Evolutionary conservation across 2,113 vertebrate genomes (phyloP), one percentile per base, ranked within the genome.

Genomic region (Prionailurus viverrinus): DNA sequence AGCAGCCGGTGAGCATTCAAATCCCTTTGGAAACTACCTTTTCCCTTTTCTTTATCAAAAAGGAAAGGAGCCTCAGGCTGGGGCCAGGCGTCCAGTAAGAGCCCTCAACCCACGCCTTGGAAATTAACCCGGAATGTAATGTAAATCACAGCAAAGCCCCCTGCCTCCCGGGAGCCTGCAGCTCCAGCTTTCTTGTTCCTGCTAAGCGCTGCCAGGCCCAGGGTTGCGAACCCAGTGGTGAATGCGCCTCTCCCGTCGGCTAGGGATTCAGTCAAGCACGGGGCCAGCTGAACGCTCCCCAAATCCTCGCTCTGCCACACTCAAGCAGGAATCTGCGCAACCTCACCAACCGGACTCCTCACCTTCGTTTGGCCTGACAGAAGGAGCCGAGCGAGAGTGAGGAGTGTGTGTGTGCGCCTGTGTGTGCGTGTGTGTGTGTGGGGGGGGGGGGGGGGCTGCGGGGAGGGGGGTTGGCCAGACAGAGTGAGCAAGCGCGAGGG

Each of bases 21-120:
- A 66, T 96, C 89, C 91, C 48, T 68, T 95, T 0, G 21, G 71
- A 92, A 88, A 58, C 0, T 31, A 97, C 87, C 94, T 97, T 97
- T 95, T 11, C 19, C 78, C 76, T 73, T 74, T 45, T 45, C 73
- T 74, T 74, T 66, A 95, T 94, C 45, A 45, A 16, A n/a, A 87
- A 51, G 33, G 36, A 69, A 91, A 93, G 8, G 65, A 48, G 10
- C 45, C 7, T 1, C 58, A 0, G n/a, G 61, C 91, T 15, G 78
- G 73, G 68, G 69, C 53, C 65, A 3, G 84, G 53, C 11, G 0
- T 33, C 55, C 53, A 65, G 45, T 55, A 29, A 66, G 18, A 82
- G 63, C 14, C 0, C 88, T 63, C 13, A 15, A 73, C 74, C 15
- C 3, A 31, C 0, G 10, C 53, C 53, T 53, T 9, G 79, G 80